Conservation (phyloP, 1,140 invertebrate genomes). For the Heliconius melpomene region DNA sequence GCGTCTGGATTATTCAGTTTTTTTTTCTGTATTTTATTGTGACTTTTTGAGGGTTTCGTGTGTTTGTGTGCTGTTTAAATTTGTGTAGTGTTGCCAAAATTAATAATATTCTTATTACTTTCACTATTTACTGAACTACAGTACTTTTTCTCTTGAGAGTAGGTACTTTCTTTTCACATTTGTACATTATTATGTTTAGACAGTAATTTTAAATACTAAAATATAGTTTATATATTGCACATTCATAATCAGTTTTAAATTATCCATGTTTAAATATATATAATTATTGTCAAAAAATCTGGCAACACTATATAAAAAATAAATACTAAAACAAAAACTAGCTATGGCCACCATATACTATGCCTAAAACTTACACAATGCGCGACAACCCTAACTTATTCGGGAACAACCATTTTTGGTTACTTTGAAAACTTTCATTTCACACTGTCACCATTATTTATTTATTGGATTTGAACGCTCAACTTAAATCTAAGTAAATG, state of each 20-base stretch:
- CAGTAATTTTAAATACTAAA: too few species aligned
- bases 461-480: constrained; percentile 63
- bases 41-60: neutral
- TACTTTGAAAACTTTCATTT: constrained; percentile 41
- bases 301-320: constrained; percentile 4
- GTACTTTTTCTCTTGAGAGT: neutral
- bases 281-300: neutral
- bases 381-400: constrained; percentile 26
- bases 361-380: neutral
- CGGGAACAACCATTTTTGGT: constrained; percentile 44
- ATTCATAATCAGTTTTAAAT: too few species aligned
- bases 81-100: neutral
- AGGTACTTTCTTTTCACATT: too few species aligned
- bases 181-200: too few species aligned
- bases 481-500: constrained; percentile 67
- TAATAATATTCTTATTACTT: neutral
- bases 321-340: neutral
- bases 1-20: neutral
- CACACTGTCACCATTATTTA: constrained; percentile 29
- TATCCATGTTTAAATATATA: too few species aligned
- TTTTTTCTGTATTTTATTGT: constrained; percentile 10
- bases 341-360: neutral
- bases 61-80: neutral
- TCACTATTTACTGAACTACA: too few species aligned
- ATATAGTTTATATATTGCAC: too few species aligned